Base-by-base conservation (phyloP, 2,113 vertebrate species). In the Rhea pennata region DNA sequence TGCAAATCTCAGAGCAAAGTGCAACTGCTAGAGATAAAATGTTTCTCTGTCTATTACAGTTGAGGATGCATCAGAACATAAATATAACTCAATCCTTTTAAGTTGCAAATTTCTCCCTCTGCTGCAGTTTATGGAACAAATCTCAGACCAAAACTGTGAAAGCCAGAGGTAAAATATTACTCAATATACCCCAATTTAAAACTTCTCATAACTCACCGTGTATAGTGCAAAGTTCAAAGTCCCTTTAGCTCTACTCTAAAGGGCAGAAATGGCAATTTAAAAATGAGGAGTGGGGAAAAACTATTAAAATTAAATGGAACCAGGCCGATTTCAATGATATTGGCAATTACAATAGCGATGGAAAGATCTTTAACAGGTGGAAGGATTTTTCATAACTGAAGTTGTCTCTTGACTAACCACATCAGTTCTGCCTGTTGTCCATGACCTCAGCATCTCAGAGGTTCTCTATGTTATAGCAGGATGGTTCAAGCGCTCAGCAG, bases 61-160 rank as follows among this genome's bases (percentile, higher is more conserved):
- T 97, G 93, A 96, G 90, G 82, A 67, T 94, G 77, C 50, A 92
- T 90, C 84, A 91, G 71, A 88, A 88, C 66, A 82, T 77, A 94
- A 94, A 92, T 88, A 78, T 71, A 90, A 84, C n/a, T 89, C 56
- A 16, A 5, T 61, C 40, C 70, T 95, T 91, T 88, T 54, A 86
- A 88, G 29, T 36, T 39, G 62, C 54, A 88, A 76, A 56, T 82
- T 84, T 85, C 50, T 56, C 65, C 81, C 73, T 92, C 65, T 69
- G 11, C 50, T 81, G 65, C 74, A 46, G 29, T 31, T 73, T 81
- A 77, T 1, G 1, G 42, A 76, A 76, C 53, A 92, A 81, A 90
- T 90, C 90, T 88, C 50, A 73, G 74, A 84, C 81, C 79, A 77
- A 81, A 92, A 72, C 78, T 42, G 44, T 58, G 74, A 92, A 69